These are phyloP conservation scores for Leptinotarsa defecta DNA, from an alignment of 1,140 invertebrate genomes.

Conservation along the genomic window DNA sequence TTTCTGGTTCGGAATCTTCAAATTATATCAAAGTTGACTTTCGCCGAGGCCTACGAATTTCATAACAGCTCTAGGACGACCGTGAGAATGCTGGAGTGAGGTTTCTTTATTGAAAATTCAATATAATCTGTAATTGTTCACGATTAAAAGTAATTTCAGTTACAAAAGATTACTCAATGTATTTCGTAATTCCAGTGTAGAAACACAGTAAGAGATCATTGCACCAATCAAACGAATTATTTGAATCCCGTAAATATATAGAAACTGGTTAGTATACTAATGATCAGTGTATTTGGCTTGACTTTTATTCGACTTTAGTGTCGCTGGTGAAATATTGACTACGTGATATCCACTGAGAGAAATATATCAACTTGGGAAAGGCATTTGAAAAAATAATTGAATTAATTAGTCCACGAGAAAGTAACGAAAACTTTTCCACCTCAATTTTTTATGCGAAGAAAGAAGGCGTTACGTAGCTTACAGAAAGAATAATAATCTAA, in stretches of 20 bases:
- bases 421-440: no score
- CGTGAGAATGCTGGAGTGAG: background rate
- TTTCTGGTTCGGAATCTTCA: background rate
- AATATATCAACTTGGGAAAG: no score
- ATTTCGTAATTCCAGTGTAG: conserved; percentile 17
- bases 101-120: conserved; percentile 16
- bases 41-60: background rate
- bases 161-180: conserved; percentile 12
- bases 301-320: background rate
- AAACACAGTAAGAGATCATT: conserved; percentile 12
- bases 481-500: no score
- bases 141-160: conserved; percentile 18
- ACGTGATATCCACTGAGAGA: no score
- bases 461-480: no score
- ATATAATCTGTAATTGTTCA: conserved; percentile 21
- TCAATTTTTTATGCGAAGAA: no score
- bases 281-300: background rate
- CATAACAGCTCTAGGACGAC: background rate
- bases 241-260: conserved; percentile 3
- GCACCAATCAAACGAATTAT: conserved; percentile 14
- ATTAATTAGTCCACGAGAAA: no score
- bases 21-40: background rate
- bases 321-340: no score
- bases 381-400: no score
- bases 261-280: conserved; percentile 3